These are phyloP conservation scores for Eriocheir sinensis DNA, from an alignment of 1,140 invertebrate species.

Conservation along the genomic window DNA sequence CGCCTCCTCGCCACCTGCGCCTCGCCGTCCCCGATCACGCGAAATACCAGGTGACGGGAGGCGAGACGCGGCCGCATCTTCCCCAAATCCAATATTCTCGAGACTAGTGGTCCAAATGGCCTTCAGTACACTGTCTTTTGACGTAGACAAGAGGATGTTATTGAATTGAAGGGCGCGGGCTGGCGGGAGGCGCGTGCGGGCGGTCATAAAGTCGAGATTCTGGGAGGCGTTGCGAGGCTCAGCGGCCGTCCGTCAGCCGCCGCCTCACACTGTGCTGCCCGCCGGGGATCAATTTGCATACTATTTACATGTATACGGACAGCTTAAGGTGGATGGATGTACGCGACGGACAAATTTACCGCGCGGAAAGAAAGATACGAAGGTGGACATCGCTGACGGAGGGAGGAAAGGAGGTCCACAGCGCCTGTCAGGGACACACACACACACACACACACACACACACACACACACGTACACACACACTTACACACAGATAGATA, in stretches of 20 bases:
- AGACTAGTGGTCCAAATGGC: constrained; percentile 57
- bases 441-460: constrained; percentile 14
- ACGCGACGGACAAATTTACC: constrained; percentile 32
- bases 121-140: constrained; percentile 60
- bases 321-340: constrained; percentile 55
- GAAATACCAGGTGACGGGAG: constrained; percentile 19
- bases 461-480: background rate
- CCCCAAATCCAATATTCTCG: constrained; percentile 29
- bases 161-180: constrained; percentile 37
- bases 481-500: background rate
- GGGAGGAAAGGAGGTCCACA: background rate
- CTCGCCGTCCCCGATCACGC: background rate
- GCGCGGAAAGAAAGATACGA: background rate
- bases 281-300: constrained; percentile 56
- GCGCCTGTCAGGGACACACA: background rate
- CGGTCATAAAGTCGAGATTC: constrained; percentile 54
- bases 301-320: constrained; percentile 61
- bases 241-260: background rate
- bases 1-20: background rate
- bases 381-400: too few relatives aligned
- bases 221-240: background rate
- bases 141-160: constrained; percentile 60
- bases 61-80: constrained; percentile 31
- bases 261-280: constrained; percentile 15
- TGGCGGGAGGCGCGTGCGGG: background rate